Conservation (phyloP, 2,888 invertebrate species). For the Plebejus argus region DNA sequence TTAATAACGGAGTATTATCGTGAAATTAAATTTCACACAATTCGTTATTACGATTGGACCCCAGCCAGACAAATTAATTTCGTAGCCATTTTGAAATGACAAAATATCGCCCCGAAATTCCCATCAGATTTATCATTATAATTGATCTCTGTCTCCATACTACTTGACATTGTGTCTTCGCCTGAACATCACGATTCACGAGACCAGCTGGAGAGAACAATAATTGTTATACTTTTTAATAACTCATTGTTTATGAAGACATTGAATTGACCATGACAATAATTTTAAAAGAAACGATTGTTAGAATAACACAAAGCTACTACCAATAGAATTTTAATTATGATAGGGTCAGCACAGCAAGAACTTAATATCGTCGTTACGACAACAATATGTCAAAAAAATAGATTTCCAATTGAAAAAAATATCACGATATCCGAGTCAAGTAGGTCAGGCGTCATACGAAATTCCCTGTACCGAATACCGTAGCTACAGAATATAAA, state of each 20-base stretch:
- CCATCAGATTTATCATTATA: constrained; percentile 11
- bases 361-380: neutral
- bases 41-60: constrained; percentile 22
- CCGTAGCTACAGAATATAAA: neutral
- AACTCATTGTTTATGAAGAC: neutral
- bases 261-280: neutral
- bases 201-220: neutral
- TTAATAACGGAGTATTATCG: constrained; percentile 20
- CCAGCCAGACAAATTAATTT: constrained; percentile 28
- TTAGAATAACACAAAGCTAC: neutral
- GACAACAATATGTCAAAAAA: neutral
- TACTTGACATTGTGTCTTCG: neutral
- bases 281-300: too few relatives aligned
- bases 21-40: constrained; percentile 26
- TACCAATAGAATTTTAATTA: neutral
- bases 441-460: neutral
- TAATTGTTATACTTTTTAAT: neutral
- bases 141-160: neutral
- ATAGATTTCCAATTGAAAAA: neutral
- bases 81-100: constrained; percentile 17
- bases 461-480: neutral
- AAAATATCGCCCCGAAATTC: neutral
- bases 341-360: neutral
- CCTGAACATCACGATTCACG: neutral
- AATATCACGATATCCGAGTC: neutral